Evolutionary conservation across 2,113 vertebrate genomes (phyloP).

Genomic region (Pterocles burchelli): DNA sequence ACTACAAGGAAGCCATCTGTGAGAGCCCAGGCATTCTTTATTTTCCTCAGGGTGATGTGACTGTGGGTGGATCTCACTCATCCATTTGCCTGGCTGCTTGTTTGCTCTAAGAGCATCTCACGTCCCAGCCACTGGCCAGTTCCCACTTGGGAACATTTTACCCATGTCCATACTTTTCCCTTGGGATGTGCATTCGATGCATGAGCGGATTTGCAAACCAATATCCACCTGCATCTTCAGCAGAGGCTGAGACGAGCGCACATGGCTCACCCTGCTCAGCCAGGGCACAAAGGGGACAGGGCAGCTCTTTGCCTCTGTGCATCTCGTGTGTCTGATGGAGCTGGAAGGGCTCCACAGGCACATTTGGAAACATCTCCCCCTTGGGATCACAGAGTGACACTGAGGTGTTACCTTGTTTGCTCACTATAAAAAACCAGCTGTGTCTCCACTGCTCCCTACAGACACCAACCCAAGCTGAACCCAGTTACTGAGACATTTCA

Average conservation of each 20-base stretch:
- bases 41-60: not conserved
- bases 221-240: not conserved
- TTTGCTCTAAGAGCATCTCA: not conserved
- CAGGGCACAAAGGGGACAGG: rapidly evolving
- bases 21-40: not conserved
- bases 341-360: not conserved
- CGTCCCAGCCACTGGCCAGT: not conserved
- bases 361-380: not conserved
- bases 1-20: not conserved
- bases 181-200: not conserved
- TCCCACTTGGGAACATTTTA: not conserved
- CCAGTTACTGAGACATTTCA: not conserved
- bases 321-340: not conserved
- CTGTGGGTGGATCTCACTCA: not conserved
- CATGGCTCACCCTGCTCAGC: not conserved
- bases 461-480: not conserved
- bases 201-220: not conserved
- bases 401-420: not conserved
- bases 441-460: not conserved
- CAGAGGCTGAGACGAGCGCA: not conserved
- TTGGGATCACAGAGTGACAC: rapidly evolving
- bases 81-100: not conserved
- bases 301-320: not conserved
- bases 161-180: not conserved
- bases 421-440: not conserved